Evolutionary conservation across 1,140 invertebrate genomes (phyloP), one percentile per base, ranked within the genome.

Genomic region (Drosophila trapezifrons): DNA sequence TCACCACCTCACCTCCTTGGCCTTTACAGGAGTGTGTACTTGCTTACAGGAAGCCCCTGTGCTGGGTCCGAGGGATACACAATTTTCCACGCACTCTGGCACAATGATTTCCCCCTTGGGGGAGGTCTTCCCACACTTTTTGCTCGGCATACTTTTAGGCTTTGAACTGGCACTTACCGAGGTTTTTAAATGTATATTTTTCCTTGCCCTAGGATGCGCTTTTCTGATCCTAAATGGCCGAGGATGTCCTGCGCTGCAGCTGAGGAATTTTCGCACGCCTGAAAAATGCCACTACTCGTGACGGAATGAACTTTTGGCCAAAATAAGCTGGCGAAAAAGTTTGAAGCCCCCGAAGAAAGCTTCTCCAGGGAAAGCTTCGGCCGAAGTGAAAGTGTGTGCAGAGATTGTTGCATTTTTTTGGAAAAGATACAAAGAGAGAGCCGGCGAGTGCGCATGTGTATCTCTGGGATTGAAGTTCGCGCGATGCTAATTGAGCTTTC

Each of bases 391-490:
- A 87, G 83, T 86, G 79, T 83, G 71, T 83, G 76, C 80, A 84
- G 80, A 79, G 62, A 69, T 87, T 86, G 66, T 86, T 85, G 82
- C 78, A 78, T 85, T 86, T 75, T 85, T 86, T 76, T 78, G 70
- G 51, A 37, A 54, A 72, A 65, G 40, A 27, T 13, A 60, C 35
- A 35, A n/a, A 20, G 51, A 63, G 40, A 55, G 49, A 42, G 40
- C 13, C 20, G 6, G 35, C 17, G 25, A 63, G 7, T 64, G 83
- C 82, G 82, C 82, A 86, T 85, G 82, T 52, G 62, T 56, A 69
- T 49, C 40, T 62, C 43, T 29, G 43, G 35, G n/a, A 17, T 54
- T 55, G 15, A 8, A 32, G 52, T 46, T 38, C 8, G 18, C 10
- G 51, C 5, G 62, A 56, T 40, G 45, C 52, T 63, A 43, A 45